Conservation (phyloP, 2,888 invertebrate genomes). For the Hedychridium roseum region DNA sequence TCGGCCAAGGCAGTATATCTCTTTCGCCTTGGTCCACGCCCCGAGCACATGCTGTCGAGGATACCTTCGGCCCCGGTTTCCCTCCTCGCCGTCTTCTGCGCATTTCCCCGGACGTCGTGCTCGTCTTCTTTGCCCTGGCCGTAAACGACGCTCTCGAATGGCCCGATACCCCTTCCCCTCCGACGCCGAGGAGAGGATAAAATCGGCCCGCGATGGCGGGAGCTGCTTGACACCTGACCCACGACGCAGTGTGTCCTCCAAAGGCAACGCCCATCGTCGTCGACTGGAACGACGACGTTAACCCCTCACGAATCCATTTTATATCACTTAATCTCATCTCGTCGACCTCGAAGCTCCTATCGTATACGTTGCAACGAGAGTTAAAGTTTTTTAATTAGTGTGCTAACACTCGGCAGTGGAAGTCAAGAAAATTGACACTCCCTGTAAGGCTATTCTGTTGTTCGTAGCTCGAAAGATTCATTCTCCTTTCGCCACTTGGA, state of each 20-base stretch:
- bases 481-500: too few relatives aligned
- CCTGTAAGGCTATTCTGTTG: too few relatives aligned
- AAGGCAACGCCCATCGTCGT: conserved; percentile 28
- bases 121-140: conserved; percentile 25
- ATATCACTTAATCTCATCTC: too few relatives aligned
- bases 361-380: too few relatives aligned
- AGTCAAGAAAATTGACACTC: too few relatives aligned
- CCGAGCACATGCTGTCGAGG: conserved; percentile 60
- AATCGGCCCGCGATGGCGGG: conserved; percentile 9
- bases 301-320: too few relatives aligned
- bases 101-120: conserved; percentile 28
- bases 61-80: conserved; percentile 34
- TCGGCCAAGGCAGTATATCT: conserved; percentile 60
- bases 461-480: too few relatives aligned
- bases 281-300: conserved; percentile 20
- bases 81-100: not conserved
- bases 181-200: conserved; percentile 3
- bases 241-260: conserved; percentile 39
- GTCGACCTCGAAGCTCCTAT: too few relatives aligned
- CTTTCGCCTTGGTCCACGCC: conserved; percentile 60
- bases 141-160: conserved; percentile 38
- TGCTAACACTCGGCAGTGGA: too few relatives aligned
- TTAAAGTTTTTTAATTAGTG: too few relatives aligned
- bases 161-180: conserved; percentile 35
- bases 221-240: conserved; percentile 52